Conservation (phyloP, 2,797 vertebrate genomes). For the Acipenser oxyrinchus region DNA sequence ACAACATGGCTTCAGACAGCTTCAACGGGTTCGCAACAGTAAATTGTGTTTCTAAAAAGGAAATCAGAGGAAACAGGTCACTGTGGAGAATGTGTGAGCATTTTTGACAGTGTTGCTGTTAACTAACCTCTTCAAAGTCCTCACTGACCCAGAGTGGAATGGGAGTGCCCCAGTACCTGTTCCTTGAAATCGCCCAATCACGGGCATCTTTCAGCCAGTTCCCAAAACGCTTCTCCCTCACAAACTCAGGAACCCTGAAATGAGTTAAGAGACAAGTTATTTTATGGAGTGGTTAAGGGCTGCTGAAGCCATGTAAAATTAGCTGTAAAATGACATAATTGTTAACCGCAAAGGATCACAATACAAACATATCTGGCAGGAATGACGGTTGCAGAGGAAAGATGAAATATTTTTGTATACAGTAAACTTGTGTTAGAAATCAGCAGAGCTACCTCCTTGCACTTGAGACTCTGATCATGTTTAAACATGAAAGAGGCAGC, state of each 20-base stretch:
- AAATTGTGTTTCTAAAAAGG: no score
- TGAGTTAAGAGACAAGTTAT: no score
- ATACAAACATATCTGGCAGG: conserved; percentile 6
- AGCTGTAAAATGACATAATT: background rate
- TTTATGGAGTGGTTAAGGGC: no score
- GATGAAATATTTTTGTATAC: conserved; percentile 7
- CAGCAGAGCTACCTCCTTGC: background rate
- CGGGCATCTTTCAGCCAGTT: conserved; percentile 93
- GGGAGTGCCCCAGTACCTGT: conserved; percentile 95
- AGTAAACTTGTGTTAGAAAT: conserved; percentile 4
- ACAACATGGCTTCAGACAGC: no score
- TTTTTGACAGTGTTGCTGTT: background rate
- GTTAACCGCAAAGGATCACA: background rate
- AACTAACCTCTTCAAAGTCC: conserved; percentile 74
- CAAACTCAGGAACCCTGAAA: conserved; percentile 90
- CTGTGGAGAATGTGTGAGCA: no score
- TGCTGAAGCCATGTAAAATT: background rate
- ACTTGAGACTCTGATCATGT: background rate
- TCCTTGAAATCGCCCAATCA: conserved; percentile 92
- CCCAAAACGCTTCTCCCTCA: conserved; percentile 88
- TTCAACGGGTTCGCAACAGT: no score
- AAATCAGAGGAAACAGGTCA: no score
- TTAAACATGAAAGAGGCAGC: background rate
- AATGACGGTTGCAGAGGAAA: conserved; percentile 6
- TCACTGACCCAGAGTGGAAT: conserved; percentile 94